Percentiles rank a stretch among this genome's conserved stretches.
phyloP scores from a whole-genome alignment of 2,888 invertebrate species.

The Busseola fusca region DNA sequence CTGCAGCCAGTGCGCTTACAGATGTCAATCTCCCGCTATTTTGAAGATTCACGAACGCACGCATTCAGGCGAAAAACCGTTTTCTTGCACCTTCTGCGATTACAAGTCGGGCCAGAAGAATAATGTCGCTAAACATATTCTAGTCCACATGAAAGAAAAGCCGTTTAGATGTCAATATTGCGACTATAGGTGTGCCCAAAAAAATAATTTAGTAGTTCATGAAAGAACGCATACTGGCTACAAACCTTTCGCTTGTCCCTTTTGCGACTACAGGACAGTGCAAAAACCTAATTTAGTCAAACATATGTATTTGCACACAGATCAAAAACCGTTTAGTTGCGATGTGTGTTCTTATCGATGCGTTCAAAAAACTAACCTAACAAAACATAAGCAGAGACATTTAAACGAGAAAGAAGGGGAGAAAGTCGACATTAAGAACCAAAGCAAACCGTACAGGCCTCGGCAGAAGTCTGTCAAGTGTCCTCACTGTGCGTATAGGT shows the following conservation, averaged over 20 bases:
- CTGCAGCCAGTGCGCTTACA: conserved; percentile 82
- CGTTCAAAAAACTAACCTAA: conserved; percentile 86
- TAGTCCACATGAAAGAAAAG: conserved; percentile 87
- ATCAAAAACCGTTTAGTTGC: conserved; percentile 86
- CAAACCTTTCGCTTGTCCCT: conserved; percentile 86
- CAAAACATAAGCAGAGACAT: conserved; percentile 86
- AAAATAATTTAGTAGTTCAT: conserved; percentile 86
- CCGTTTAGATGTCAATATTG: conserved; percentile 86
- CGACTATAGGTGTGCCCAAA: conserved; percentile 86
- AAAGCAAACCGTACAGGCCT: conserved; percentile 81
- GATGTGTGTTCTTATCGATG: conserved; percentile 85
- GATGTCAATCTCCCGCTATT: conserved; percentile 87
- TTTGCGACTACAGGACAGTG: conserved; percentile 85
- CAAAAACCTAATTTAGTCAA: conserved; percentile 87
- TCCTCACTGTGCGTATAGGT: conserved; percentile 80
- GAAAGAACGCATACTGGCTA: conserved; percentile 87
- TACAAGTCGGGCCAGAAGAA: conserved; percentile 88
- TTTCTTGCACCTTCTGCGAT: conserved; percentile 84
- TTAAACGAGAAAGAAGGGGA: conserved; percentile 80
- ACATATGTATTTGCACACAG: conserved; percentile 87
- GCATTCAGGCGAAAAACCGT: conserved; percentile 86
- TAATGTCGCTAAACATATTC: conserved; percentile 86
- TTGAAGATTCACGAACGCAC: conserved; percentile 86
- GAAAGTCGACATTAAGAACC: conserved; percentile 73
- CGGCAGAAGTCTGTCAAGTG: conserved; percentile 85